Base-by-base conservation (phyloP, 2,888 invertebrate species). In the Acleris cristana region DNA sequence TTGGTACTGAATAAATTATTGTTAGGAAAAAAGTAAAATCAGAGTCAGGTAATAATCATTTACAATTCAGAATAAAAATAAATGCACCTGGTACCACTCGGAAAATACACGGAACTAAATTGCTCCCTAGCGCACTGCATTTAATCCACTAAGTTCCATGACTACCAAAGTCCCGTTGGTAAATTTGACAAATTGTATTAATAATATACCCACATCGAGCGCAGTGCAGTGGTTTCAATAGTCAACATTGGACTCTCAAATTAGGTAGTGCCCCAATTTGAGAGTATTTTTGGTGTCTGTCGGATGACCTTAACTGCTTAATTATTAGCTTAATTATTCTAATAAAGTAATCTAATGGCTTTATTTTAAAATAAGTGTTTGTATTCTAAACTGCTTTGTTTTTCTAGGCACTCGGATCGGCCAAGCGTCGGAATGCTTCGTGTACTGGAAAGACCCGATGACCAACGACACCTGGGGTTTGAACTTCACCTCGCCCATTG, bases 361-460 rank as follows among this genome's bases (percentile, higher is more conserved):
- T 5, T 4, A 19, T 44, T 45, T 51, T 40, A 3, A 40, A 40
- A 23, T 60, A 54, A 30, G 21, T 44, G 30, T 21, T 40, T 14
- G 34, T 4, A 19, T 21, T 51, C 49, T 18, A 58, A 45, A 26
- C n/a, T 23, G 44, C 16, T 58, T 58, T 5, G 26, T 26, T 57
- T 74, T 90, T 93, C 30, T 86, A 98, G 99, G 98, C 68, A 99
- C 99, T 64, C 95, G 98, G 77, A 97, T 99, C 85, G 98, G 98
- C 23, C 99, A 99, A 92, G 99, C 99, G 52, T 99, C 99, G 49
- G 99, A 99, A 94, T 99, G 99, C 91, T 99, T 99, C 92, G 98
- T 99, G 68, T 99, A 99, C 90, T 99, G 99, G 99, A 98, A 98
- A 88, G 99, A 99, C 92, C 97, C 98, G 58, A 97, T 97, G 96